Conservation (phyloP, 2,113 vertebrate species). For the Oncorhynchus clarkii region DNA sequence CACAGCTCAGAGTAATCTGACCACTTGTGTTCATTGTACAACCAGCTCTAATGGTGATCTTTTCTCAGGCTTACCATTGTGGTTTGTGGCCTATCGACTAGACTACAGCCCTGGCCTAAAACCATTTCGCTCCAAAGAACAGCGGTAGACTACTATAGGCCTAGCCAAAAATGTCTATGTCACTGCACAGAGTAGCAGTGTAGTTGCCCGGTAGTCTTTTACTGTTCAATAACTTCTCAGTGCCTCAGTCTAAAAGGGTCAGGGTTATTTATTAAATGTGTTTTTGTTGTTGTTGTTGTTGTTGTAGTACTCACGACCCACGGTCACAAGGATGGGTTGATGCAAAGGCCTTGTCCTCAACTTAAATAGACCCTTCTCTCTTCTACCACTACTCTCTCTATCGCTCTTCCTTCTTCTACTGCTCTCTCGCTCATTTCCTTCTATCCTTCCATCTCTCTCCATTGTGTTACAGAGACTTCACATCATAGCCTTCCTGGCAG, state of each 20-base stretch:
- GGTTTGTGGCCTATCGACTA: conserved; percentile 61
- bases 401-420: background rate
- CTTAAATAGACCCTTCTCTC: conserved; percentile 23
- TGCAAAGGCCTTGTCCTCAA: conserved; percentile 32
- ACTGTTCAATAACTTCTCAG: too few relatives aligned
- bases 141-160: background rate
- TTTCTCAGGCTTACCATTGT: conserved; percentile 54
- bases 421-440: background rate
- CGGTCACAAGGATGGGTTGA: background rate
- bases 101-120: conserved; percentile 25
- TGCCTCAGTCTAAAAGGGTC: too few relatives aligned
- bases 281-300: too few relatives aligned
- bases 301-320: background rate
- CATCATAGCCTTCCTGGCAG: too few relatives aligned
- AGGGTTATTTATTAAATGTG: too few relatives aligned
- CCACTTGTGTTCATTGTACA: conserved; percentile 61
- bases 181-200: too few relatives aligned
- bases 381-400: background rate
- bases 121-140: background rate
- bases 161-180: background rate
- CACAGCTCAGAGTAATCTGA: conserved; percentile 35
- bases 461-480: background rate
- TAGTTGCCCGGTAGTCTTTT: too few relatives aligned
- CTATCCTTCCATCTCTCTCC: background rate
- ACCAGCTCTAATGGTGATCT: conserved; percentile 34